Base-by-base conservation (phyloP, 1,140 invertebrate genomes). In the Aphidius ervi region DNA sequence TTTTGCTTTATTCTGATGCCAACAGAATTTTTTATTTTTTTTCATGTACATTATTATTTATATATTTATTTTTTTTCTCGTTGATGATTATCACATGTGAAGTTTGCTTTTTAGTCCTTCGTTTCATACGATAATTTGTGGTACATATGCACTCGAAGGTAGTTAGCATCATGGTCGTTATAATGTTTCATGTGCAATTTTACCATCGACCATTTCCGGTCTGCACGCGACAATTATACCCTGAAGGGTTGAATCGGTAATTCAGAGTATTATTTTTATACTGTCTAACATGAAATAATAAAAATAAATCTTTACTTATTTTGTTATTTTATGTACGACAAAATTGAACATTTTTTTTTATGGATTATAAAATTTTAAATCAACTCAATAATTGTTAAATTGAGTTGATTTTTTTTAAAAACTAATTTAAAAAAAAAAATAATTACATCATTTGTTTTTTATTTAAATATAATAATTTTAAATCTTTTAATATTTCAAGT, bases 81-180 rank as follows among this genome's bases (percentile, higher is more conserved):
- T 41, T 58, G 56, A 58, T 58, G 37, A 23, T 49, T 58, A 58
- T 58, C 56, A 58, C 46, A 58, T 48, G 56, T 58, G 56, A 58
- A 41, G 46, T 31, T 41, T 31, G 46, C 56, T 58, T 39, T 6
- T 52, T 20, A 52, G 56, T 56, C 46, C 43, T 56, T 23, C 55
- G 55, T 56, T 56, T 9, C 55, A 47, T 47, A 47, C 46, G 39
- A 58, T 58, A 58, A 58, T 58, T 58, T 45, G 20, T 31, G 41
- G 56, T 58, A 54, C 52, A 58, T 58, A 58, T 31, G 23, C 23
- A 31, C 46, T 58, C 56, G 39, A 49, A 58, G 46, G 46, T 58
- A 48, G 56, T 58, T 58, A 58, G 56, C 46, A 58, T 58, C 56
- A 46, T 58, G 45, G 45, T 37, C 40, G 47, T 47, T 47, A 45